Conservation (phyloP, 2,888 invertebrate genomes). For the Oscheius myriophilus region DNA sequence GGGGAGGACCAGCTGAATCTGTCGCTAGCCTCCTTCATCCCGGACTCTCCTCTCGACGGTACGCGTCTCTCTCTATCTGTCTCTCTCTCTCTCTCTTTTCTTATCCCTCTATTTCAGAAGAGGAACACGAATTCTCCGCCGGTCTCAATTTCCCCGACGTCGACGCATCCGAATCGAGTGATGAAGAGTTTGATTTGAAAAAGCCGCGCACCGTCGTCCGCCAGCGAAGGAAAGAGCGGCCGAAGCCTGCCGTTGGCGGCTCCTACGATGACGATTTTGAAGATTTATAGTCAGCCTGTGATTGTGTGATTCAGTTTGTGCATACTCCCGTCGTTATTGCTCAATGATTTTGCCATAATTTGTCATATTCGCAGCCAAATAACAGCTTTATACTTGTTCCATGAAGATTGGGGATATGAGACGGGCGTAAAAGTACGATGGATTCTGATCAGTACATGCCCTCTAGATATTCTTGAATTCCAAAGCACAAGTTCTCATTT, state of each 20-base stretch:
- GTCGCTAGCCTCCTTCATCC: conserved; percentile 22
- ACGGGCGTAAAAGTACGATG: too few species aligned
- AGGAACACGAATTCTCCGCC: conserved; percentile 53
- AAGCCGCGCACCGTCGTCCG: background rate
- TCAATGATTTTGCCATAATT: conserved; percentile 3
- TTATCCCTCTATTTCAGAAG: conserved; percentile 39
- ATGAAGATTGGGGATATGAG: too few species aligned
- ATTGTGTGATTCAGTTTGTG: background rate
- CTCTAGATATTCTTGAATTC: too few species aligned
- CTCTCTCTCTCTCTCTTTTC: background rate
- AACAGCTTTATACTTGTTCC: too few species aligned
- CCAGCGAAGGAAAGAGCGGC: conserved; percentile 2
- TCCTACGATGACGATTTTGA: conserved; percentile 29
- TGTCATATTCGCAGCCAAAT: background rate
- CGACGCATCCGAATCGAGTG: conserved; percentile 61
- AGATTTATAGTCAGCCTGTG: conserved; percentile 5
- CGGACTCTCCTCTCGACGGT: conserved; percentile 38
- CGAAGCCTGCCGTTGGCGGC: background rate
- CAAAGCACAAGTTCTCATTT: too few species aligned
- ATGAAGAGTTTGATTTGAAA: conserved; percentile 61
- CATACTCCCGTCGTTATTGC: background rate
- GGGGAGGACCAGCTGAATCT: conserved; percentile 22
- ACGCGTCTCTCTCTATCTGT: conserved; percentile 4
- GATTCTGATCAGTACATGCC: too few species aligned
- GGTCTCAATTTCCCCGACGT: conserved; percentile 55